These are phyloP conservation scores for Vanessa cardui DNA, from an alignment of 2,888 invertebrate species.

Conservation along the genomic window DNA sequence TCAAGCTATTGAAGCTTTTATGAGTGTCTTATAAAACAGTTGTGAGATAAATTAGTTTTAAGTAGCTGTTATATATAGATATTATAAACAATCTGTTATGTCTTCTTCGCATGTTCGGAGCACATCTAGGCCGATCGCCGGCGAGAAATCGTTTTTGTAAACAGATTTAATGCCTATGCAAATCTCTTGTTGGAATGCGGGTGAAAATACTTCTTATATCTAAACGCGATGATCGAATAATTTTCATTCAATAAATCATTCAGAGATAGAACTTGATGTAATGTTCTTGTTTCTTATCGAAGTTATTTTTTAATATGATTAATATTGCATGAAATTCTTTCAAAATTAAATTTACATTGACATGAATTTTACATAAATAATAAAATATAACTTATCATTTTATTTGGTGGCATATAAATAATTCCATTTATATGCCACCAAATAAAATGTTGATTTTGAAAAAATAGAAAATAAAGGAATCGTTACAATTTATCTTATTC, in stretches of 20 bases:
- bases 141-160: conserved; percentile 68
- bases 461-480: no score
- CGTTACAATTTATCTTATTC: no score
- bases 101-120: conserved; percentile 45
- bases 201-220: conserved; percentile 53
- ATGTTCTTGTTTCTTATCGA: no score
- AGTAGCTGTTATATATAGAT: conserved; percentile 13
- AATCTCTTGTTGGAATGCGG: conserved; percentile 57
- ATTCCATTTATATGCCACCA: no score
- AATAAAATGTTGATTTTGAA: no score
- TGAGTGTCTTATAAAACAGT: not conserved
- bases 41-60: not conserved
- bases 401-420: no score
- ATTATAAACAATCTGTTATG: conserved; percentile 22
- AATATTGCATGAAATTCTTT: no score
- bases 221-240: conserved; percentile 9
- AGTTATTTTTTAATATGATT: no score
- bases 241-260: conserved; percentile 6
- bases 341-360: no score
- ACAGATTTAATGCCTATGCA: conserved; percentile 65
- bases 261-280: not conserved
- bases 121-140: conserved; percentile 59
- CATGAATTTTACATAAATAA: no score
- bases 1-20: not conserved
- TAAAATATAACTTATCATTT: no score